These are phyloP conservation scores for Drosophila algonquin DNA, from an alignment of 2,888 invertebrate species.

Conservation along the genomic window DNA sequence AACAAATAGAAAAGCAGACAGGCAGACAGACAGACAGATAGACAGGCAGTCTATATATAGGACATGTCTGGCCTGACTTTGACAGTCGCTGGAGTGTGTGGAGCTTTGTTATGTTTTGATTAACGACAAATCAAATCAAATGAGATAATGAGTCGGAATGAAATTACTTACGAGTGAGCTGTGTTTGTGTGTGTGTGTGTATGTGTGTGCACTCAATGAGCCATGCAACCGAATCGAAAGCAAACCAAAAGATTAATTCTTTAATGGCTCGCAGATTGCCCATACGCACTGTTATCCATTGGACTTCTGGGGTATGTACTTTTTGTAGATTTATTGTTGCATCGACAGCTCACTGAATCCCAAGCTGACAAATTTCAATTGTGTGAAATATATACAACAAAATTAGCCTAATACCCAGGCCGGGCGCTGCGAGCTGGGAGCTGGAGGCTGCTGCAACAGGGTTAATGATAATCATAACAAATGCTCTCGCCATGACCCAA, in stretches of 20 bases:
- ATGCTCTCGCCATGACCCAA: conserved; percentile 45
- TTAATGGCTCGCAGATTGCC: conserved; percentile 21
- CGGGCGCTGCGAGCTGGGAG: conserved; percentile 2
- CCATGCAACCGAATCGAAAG: conserved; percentile 11
- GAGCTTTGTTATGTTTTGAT: conserved; percentile 39
- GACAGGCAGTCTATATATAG: not conserved
- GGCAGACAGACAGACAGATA: not conserved
- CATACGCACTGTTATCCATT: conserved; percentile 2
- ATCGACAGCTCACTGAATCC: not conserved
- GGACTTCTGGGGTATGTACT: not conserved
- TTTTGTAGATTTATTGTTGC: conserved; percentile 2
- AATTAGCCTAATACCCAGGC: conserved; percentile 27
- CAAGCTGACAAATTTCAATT: conserved; percentile 7
- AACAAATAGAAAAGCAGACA: not conserved
- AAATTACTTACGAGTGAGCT: conserved; percentile 16
- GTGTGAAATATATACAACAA: conserved; percentile 21
- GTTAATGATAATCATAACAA: conserved; percentile 50
- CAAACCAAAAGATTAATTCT: conserved; percentile 17
- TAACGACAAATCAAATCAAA: conserved; percentile 41
- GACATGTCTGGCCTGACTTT: conserved; percentile 5
- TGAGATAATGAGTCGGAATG: conserved; percentile 40
- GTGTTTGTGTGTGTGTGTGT: not conserved
- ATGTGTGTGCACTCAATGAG: conserved; percentile 34
- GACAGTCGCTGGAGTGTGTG: conserved; percentile 15
- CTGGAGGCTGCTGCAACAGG: conserved; percentile 11